phyloP scores from a whole-genome alignment of 2,797 vertebrate species.

The Euthynnus affinis region DNA sequence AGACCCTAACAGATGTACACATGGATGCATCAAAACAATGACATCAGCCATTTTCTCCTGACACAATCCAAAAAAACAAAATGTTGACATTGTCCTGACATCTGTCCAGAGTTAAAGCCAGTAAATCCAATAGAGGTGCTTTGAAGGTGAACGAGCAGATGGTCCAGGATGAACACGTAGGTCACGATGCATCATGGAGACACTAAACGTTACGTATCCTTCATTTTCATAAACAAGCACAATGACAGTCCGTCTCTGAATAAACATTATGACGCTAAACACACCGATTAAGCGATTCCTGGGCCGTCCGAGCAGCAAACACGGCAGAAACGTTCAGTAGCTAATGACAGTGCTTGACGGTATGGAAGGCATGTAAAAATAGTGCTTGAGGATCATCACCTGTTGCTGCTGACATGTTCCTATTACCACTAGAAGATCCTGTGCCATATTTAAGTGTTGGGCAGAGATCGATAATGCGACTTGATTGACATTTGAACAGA shows the following conservation, averaged over 20 bases:
- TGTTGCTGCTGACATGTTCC: constrained; percentile 58
- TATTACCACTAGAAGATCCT: constrained; percentile 58
- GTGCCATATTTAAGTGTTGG: constrained; percentile 46
- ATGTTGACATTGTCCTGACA: constrained; percentile 22
- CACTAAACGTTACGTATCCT: background rate
- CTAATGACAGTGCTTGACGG: constrained; percentile 33
- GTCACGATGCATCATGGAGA: constrained; percentile 30
- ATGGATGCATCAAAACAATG: background rate
- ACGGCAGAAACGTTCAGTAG: background rate
- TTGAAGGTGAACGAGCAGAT: constrained; percentile 61
- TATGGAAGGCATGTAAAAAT: constrained; percentile 71
- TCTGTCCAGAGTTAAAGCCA: constrained; percentile 35
- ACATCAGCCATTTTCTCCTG: constrained; percentile 6
- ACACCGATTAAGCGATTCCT: background rate
- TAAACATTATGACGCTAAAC: background rate
- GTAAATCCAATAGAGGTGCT: constrained; percentile 56
- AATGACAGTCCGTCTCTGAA: background rate
- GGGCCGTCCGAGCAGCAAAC: background rate
- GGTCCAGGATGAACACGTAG: constrained; percentile 47
- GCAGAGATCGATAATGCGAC: constrained; percentile 62
- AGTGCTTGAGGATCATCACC: constrained; percentile 71
- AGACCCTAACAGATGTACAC: background rate
- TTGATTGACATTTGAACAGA: constrained; percentile 68
- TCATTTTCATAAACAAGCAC: constrained; percentile 22
- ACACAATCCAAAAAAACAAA: background rate